phyloP scores from a whole-genome alignment of 2,113 vertebrate genomes.

The Gobio gobio region DNA sequence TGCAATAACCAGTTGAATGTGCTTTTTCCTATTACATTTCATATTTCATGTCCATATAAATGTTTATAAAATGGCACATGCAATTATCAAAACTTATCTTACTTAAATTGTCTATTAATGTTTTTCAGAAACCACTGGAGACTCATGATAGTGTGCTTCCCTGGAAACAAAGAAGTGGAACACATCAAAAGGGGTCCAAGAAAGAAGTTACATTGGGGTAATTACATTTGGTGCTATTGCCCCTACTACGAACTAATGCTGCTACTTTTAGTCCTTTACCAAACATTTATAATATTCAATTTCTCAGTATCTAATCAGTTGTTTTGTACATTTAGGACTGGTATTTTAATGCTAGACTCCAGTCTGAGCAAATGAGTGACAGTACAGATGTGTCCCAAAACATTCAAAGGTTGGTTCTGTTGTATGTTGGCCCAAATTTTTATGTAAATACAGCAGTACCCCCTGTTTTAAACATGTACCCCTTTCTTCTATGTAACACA shows the following conservation, averaged over 20 bases:
- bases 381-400: not conserved
- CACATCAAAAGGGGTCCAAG: not conserved
- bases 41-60: too few species aligned
- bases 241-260: too few species aligned
- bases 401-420: not conserved
- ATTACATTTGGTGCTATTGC: too few species aligned
- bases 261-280: too few species aligned
- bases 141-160: constrained; percentile 3
- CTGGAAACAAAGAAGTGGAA: not conserved
- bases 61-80: too few species aligned
- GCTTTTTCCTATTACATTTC: not conserved
- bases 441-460: too few species aligned
- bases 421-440: not conserved
- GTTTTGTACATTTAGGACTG: not conserved
- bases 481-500: not conserved
- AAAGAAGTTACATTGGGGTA: not conserved
- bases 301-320: not conserved
- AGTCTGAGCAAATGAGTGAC: not conserved
- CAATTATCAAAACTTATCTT: not conserved
- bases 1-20: not conserved
- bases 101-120: not conserved
- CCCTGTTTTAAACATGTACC: too few species aligned
- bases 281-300: not conserved
- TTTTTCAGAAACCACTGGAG: constrained; percentile 10
- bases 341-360: not conserved